Conservation (phyloP, 1,140 invertebrate species). For the Musca vetustissima region DNA sequence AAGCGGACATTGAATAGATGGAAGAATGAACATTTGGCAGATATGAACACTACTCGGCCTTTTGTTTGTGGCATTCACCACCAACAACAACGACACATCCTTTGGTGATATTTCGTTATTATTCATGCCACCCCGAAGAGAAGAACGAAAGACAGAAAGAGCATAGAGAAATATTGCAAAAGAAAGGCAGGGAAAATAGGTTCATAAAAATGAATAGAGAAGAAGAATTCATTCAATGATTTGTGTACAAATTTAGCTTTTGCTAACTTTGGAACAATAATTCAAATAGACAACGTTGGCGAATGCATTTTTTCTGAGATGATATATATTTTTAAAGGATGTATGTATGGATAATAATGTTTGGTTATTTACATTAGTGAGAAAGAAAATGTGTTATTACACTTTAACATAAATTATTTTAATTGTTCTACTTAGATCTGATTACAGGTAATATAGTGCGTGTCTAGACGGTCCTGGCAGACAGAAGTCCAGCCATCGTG, state of each 20-base stretch:
- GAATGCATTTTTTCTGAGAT: constrained; percentile 10
- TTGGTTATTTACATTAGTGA: too few species aligned
- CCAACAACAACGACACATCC: constrained; percentile 4
- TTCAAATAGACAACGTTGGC: constrained; percentile 10
- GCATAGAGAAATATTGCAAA: not conserved
- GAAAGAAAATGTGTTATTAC: too few species aligned
- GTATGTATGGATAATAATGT: too few species aligned
- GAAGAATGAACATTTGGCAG: too few species aligned
- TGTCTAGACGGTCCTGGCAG: too few species aligned
- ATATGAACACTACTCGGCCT: too few species aligned
- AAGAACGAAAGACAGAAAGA: not conserved
- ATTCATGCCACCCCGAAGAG: not conserved
- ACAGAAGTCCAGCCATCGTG: too few species aligned
- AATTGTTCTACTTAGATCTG: too few species aligned
- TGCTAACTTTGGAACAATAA: constrained; percentile 11
- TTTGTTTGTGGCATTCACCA: not conserved
- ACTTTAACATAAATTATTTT: too few species aligned
- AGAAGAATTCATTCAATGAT: constrained; percentile 7
- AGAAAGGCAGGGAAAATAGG: not conserved
- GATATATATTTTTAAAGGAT: too few species aligned
- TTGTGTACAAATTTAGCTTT: constrained; percentile 24
- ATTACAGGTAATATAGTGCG: too few species aligned
- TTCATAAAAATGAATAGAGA: not conserved
- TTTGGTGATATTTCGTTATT: constrained; percentile 8
- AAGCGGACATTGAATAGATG: too few species aligned